Percentiles rank a stretch among this genome's conserved stretches.
Conservation (phyloP, 2,797 vertebrate genomes). For the Loris lydekkerianus region DNA sequence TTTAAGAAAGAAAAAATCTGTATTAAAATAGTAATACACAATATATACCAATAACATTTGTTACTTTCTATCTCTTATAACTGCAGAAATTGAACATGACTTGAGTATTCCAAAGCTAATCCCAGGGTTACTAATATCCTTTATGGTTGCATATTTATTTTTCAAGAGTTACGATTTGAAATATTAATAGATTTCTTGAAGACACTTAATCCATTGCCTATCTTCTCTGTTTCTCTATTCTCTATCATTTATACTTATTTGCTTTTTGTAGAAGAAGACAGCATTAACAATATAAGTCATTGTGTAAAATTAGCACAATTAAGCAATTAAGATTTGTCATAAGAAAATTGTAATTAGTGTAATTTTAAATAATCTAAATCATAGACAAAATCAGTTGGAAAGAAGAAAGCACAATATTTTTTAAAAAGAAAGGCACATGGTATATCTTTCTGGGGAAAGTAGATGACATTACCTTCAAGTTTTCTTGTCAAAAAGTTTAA, state of each 20-base stretch:
- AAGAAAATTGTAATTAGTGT: not conserved
- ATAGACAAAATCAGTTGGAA: not conserved
- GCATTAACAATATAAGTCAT: not conserved
- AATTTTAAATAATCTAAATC: constrained; percentile 10
- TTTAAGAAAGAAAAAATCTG: no score
- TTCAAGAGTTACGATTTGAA: not conserved
- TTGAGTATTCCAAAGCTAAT: not conserved
- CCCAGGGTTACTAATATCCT: not conserved
- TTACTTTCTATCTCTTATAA: no score
- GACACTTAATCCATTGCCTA: not conserved
- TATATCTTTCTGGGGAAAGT: not conserved
- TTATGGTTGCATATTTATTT: not conserved
- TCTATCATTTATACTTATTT: not conserved
- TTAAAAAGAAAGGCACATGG: not conserved
- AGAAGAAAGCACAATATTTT: not conserved
- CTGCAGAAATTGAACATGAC: no score
- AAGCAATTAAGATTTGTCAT: not conserved
- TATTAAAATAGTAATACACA: no score
- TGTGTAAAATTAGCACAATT: not conserved
- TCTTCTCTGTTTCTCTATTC: not conserved
- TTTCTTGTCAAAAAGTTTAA: constrained; percentile 4
- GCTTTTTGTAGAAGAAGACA: not conserved
- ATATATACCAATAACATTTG: no score
- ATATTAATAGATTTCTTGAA: not conserved
- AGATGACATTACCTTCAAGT: not conserved